These are phyloP conservation scores for Neuroterus valhalla DNA, from an alignment of 1,140 invertebrate genomes.

Conservation along the genomic window DNA sequence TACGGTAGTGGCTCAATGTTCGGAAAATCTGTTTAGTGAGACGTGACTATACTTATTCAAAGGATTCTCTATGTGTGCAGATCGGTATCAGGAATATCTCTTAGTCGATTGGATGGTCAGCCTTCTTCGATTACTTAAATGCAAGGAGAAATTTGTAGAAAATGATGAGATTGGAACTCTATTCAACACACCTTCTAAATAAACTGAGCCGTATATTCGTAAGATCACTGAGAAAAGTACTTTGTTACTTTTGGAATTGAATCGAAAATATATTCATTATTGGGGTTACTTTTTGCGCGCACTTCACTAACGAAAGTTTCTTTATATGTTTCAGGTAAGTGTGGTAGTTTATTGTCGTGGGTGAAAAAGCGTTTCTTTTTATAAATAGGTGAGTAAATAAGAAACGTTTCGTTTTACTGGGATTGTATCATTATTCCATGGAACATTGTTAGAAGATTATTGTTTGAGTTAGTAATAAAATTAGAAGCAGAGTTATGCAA, in stretches of 20 bases:
- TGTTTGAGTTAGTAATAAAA: too few relatives aligned
- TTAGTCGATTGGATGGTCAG: constrained; percentile 52
- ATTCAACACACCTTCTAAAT: too few relatives aligned
- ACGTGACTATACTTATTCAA: neutral
- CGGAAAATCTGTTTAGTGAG: neutral
- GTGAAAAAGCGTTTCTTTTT: neutral
- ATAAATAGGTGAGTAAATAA: neutral
- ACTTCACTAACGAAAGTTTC: neutral
- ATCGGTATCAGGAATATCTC: constrained; percentile 55
- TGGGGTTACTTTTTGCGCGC: too few relatives aligned
- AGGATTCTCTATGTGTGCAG: constrained; percentile 50
- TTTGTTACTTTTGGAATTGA: too few relatives aligned
- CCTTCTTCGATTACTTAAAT: neutral
- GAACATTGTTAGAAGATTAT: too few relatives aligned
- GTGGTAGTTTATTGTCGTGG: neutral
- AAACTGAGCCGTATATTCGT: too few relatives aligned
- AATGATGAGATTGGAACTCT: neutral
- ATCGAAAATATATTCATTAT: too few relatives aligned
- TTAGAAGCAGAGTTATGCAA: too few relatives aligned
- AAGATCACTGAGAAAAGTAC: too few relatives aligned
- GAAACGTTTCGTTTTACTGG: neutral
- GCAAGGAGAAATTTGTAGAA: neutral
- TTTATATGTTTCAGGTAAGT: neutral
- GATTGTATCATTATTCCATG: too few relatives aligned
- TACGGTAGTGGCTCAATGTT: neutral